Evolutionary conservation across 2,888 invertebrate genomes (phyloP), one percentile per base, ranked within the genome.

Genomic region (Xestia sexstrigata): DNA sequence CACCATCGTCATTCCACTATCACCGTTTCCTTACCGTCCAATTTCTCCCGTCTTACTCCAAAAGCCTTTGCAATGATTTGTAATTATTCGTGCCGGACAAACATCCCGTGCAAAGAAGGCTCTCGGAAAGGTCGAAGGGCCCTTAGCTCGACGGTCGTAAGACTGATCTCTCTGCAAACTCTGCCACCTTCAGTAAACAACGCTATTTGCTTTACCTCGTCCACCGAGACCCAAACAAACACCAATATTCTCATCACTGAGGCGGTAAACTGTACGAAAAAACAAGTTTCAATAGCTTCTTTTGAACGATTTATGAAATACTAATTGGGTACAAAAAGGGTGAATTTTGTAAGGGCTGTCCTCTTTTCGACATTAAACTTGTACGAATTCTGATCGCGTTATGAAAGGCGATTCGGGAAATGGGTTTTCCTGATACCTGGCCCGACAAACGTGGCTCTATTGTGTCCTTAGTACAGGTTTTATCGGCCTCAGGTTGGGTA

Each of bases 181-280:
- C 85, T 88, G 89, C 91, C 91, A 90, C 90, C 92, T 90, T 92
- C 80, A 49, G 89, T 90, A 93, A 93, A 94, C 91, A 94, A 65
- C 74, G 76, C 78, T 94, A 92, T 95, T 94, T 95, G 91, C 92
- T 82, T 90, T 89, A 78, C 90, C 88, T 85, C 87, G 89, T 90
- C 92, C 91, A 83, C 82, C 9, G 90, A 90, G 93, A 89, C 93
- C 94, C 94, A 83, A 87, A 92, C 91, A 93, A 95, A 95, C 90
- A 94, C 90, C 91, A 93, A 95, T 94, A 94, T 93, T 91, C 92
- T 87, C 87, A 88, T 88, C 87, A 88, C 88, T 65, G 71, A 90
- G 90, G 88, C 89, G 88, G 89, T 92, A 79, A 82, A 84, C 60
- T 90, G 88, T 89, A 80, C 83, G 76, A 81, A 82, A 76, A 82